These are phyloP conservation scores for Drosophila borborema DNA, from an alignment of 2,888 invertebrate genomes.

Conservation along the genomic window DNA sequence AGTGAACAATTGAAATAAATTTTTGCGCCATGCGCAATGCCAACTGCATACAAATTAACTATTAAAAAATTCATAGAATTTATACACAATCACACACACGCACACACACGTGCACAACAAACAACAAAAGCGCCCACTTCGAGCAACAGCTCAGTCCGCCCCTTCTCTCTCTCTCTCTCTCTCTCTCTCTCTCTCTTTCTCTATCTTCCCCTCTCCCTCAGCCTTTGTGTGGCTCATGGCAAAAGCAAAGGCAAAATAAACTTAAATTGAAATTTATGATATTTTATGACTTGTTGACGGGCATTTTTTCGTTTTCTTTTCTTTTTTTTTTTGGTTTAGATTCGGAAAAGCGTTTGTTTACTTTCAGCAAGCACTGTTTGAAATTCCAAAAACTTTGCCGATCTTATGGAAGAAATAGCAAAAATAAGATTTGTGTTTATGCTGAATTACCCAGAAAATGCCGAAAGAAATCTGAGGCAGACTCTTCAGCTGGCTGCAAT, in stretches of 20 bases:
- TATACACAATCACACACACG: slow-evolving; percentile 58
- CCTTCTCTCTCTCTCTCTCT: neutral
- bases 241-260: slow-evolving; percentile 70
- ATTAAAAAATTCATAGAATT: slow-evolving; percentile 82
- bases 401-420: slow-evolving; percentile 50
- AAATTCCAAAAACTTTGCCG: slow-evolving; percentile 41
- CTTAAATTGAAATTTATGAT: slow-evolving; percentile 81
- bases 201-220: neutral
- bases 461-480: neutral
- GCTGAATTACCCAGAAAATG: slow-evolving; percentile 39
- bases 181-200: neutral
- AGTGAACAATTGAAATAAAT: slow-evolving; percentile 83
- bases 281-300: slow-evolving; percentile 82
- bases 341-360: slow-evolving; percentile 60
- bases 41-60: slow-evolving; percentile 81
- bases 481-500: neutral
- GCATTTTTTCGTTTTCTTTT: slow-evolving; percentile 40
- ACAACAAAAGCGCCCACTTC: slow-evolving; percentile 74
- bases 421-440: slow-evolving; percentile 29
- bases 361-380: slow-evolving; percentile 63
- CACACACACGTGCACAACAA: slow-evolving; percentile 10
- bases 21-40: slow-evolving; percentile 80
- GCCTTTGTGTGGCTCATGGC: slow-evolving; percentile 32
- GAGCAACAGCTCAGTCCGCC: slow-evolving; percentile 13
- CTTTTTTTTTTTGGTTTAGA: slow-evolving; percentile 19